Conservation (phyloP, 2,113 vertebrate genomes). For the Psittacus erithacus region DNA sequence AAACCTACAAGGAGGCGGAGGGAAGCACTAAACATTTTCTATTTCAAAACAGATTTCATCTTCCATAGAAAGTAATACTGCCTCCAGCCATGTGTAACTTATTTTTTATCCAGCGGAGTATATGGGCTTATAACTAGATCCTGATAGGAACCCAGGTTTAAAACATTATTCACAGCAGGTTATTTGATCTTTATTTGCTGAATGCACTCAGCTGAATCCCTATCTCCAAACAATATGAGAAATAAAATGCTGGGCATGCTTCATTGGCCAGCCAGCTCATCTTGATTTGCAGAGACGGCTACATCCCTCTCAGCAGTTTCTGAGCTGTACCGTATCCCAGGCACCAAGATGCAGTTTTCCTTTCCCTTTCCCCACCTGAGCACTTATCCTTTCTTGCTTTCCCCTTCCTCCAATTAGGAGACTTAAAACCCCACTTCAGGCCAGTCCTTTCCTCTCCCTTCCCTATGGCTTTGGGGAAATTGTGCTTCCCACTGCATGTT, state of each 20-base stretch:
- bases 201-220: constrained; percentile 78
- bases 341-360: neutral
- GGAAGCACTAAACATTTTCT: constrained; percentile 60
- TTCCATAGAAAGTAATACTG: constrained; percentile 71
- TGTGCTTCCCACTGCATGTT: neutral
- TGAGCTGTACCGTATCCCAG: constrained; percentile 11
- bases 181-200: constrained; percentile 82
- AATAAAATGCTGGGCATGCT: constrained; percentile 75
- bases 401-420: neutral
- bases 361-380: neutral
- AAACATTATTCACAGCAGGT: constrained; percentile 83
- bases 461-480: neutral
- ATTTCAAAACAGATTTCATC: constrained; percentile 72
- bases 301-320: constrained; percentile 65
- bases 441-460: neutral
- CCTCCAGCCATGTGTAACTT: constrained; percentile 75
- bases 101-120: constrained; percentile 76
- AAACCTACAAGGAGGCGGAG: constrained; percentile 27
- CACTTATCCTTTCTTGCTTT: neutral
- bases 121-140: constrained; percentile 79
- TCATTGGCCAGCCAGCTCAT: constrained; percentile 72
- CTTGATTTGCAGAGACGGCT: constrained; percentile 71
- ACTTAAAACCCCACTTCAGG: neutral
- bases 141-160: constrained; percentile 77
- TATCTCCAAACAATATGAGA: constrained; percentile 80